Evolutionary conservation across 1,140 invertebrate species (phyloP).

Genomic region (Caenorhabditis elegans): DNA sequence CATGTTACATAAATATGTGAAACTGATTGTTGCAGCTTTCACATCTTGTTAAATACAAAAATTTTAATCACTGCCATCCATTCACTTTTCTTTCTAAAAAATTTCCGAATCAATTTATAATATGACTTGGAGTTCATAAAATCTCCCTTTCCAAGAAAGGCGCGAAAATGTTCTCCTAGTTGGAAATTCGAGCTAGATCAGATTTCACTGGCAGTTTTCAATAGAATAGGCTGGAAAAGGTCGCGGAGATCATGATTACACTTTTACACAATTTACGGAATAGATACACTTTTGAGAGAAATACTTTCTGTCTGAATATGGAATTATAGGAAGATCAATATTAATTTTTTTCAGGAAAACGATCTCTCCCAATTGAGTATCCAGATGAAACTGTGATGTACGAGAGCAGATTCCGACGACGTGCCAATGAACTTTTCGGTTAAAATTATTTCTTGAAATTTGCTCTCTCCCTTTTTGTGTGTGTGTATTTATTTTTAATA

Average conservation of each 20-base stretch:
- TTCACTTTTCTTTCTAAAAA: too few relatives aligned
- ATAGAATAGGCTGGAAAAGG: background rate
- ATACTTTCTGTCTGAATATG: background rate
- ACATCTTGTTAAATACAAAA: too few relatives aligned
- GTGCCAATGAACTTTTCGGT: conserved; percentile 16
- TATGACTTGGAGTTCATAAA: background rate
- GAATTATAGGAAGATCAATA: background rate
- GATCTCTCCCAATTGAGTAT: background rate
- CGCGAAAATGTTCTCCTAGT: background rate
- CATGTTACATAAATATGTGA: too few relatives aligned
- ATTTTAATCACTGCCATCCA: too few relatives aligned
- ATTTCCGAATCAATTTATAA: too few relatives aligned
- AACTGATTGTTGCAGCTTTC: too few relatives aligned
- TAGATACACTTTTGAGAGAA: background rate
- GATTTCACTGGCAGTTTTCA: background rate
- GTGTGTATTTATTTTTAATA: background rate
- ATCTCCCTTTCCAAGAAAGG: background rate
- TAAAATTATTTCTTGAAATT: background rate
- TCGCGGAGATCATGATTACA: conserved; percentile 6
- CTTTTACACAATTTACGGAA: background rate
- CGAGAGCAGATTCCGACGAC: conserved; percentile 13
- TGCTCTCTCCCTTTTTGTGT: background rate
- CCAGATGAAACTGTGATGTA: background rate
- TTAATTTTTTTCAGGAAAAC: background rate
- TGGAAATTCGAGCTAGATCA: conserved; percentile 1